Evolutionary conservation across 2,797 vertebrate genomes (phyloP).

Genomic region (Pseudopleuronectes americanus): DNA sequence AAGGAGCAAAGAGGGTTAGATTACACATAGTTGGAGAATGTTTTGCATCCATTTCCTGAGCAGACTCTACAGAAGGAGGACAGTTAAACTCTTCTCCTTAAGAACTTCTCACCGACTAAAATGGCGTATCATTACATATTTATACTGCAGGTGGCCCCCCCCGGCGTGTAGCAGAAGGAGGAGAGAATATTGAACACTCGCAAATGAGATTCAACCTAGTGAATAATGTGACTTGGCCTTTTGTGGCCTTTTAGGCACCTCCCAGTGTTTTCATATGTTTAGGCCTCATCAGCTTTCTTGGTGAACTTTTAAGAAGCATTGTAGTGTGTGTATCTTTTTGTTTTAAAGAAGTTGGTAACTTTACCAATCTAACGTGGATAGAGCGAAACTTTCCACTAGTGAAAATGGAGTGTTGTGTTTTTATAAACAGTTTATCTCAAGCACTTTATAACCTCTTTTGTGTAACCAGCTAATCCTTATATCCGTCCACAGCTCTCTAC

Average conservation of each 20-base stretch:
- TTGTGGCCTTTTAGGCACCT: conserved; percentile 35
- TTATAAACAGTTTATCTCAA: conserved; percentile 86
- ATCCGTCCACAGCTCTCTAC: conserved; percentile 75
- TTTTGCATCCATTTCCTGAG: conserved; percentile 20
- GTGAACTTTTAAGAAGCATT: conserved; percentile 53
- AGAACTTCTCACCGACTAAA: conserved; percentile 9
- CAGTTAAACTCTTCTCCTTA: conserved; percentile 22
- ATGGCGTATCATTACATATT: background rate
- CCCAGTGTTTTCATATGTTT: conserved; percentile 56
- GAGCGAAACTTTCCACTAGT: conserved; percentile 69
- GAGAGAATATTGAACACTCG: conserved; percentile 35
- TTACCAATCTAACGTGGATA: conserved; percentile 67
- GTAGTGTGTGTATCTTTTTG: conserved; percentile 46
- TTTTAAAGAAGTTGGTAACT: conserved; percentile 63
- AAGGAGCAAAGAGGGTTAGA: conserved; percentile 54
- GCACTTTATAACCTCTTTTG: conserved; percentile 88
- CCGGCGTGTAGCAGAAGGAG: conserved; percentile 5
- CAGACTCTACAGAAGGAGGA: conserved; percentile 14
- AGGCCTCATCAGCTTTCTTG: conserved; percentile 55
- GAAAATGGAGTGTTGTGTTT: conserved; percentile 80
- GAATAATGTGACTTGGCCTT: conserved; percentile 62
- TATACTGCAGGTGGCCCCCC: background rate
- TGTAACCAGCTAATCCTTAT: conserved; percentile 82
- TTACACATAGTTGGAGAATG: conserved; percentile 45
- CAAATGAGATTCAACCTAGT: conserved; percentile 69